Evolutionary conservation across 2,888 invertebrate genomes (phyloP).

Genomic region (Drosophila robusta): DNA sequence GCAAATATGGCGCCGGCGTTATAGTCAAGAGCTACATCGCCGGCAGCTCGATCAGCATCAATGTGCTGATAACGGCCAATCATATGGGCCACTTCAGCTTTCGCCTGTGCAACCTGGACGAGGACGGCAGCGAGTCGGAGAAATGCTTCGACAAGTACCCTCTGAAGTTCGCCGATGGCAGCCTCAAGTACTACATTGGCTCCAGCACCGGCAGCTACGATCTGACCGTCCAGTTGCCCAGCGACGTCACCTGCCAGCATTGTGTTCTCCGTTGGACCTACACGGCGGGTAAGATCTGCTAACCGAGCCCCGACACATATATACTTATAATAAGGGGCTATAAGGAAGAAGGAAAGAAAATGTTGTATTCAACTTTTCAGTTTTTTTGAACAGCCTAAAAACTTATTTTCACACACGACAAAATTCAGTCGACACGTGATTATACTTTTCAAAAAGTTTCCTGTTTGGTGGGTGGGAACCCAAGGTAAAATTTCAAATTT

Average conservation of each 20-base stretch:
- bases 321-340: too few species aligned
- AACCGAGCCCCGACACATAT: too few species aligned
- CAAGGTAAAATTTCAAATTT: too few species aligned
- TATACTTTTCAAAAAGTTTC: too few species aligned
- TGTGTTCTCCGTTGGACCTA: slow-evolving; percentile 87
- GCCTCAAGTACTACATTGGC: slow-evolving; percentile 61
- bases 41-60: slow-evolving; percentile 70
- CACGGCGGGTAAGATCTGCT: slow-evolving; percentile 79
- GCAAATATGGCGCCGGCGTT: slow-evolving; percentile 86
- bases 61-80: slow-evolving; percentile 85
- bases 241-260: slow-evolving; percentile 85
- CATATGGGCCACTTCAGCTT: slow-evolving; percentile 86
- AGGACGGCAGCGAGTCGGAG: slow-evolving; percentile 85
- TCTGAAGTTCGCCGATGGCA: slow-evolving; percentile 81
- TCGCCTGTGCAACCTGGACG: slow-evolving; percentile 86
- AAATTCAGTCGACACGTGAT: too few species aligned
- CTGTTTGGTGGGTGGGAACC: too few species aligned
- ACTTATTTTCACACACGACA: too few species aligned
- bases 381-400: too few species aligned
- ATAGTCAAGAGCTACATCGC: slow-evolving; percentile 85
- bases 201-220: slow-evolving; percentile 63
- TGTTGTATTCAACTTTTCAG: too few species aligned
- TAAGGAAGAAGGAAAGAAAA: too few species aligned
- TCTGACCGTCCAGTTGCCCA: slow-evolving; percentile 81
- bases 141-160: slow-evolving; percentile 85